Conservation (phyloP, 2,113 vertebrate genomes). For the Syrrhaptes paradoxus region DNA sequence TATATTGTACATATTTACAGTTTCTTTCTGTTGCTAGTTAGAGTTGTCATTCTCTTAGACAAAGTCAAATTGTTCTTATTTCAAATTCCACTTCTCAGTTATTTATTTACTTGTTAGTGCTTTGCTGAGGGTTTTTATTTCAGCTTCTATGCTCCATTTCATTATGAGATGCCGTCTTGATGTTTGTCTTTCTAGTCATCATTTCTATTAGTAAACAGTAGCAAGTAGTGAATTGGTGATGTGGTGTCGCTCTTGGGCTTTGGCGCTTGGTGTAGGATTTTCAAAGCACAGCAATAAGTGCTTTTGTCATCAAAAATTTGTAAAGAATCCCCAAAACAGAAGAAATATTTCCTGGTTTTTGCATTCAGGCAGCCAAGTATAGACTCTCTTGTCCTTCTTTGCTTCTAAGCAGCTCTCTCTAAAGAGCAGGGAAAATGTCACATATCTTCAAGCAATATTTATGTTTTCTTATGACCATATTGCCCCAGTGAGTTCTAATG, state of each 20-base stretch:
- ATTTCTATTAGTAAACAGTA: background rate
- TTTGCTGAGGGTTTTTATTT: background rate
- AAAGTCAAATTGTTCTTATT: background rate
- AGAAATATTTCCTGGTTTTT: background rate
- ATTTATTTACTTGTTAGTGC: background rate
- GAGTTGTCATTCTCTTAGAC: background rate
- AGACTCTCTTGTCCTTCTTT: background rate
- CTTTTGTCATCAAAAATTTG: background rate
- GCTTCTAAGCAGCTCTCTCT: background rate
- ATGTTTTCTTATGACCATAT: background rate
- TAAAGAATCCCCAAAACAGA: background rate
- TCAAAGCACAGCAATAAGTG: background rate
- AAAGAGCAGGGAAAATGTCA: background rate
- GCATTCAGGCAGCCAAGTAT: background rate
- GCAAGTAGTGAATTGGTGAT: background rate
- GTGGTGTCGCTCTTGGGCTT: background rate
- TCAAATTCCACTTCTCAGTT: conserved; percentile 10
- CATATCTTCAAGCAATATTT: background rate
- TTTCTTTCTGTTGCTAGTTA: background rate
- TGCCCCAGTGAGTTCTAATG: background rate
- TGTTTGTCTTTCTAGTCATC: conserved; percentile 40
- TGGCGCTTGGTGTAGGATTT: conserved; percentile 11
- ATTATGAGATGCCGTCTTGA: background rate
- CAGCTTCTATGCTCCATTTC: background rate
- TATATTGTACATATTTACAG: background rate